These are phyloP conservation scores for Canis aureus DNA, from an alignment of 2,113 vertebrate genomes.

Conservation along the genomic window DNA sequence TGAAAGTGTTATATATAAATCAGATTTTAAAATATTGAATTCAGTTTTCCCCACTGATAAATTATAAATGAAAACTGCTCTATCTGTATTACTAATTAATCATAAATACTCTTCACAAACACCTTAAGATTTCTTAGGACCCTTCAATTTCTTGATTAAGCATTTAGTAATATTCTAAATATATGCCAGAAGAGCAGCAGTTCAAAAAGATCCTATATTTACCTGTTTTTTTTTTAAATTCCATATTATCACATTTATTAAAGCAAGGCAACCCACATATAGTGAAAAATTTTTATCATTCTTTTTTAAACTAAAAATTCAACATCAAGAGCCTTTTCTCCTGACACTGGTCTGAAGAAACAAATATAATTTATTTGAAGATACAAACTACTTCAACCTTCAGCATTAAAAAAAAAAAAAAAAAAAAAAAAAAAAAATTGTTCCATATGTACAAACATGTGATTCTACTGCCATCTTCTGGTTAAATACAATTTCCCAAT, in stretches of 20 bases:
- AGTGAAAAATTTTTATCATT: not conserved
- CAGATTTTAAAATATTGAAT: constrained; percentile 10
- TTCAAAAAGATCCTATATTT: constrained; percentile 4
- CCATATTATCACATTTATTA: not conserved
- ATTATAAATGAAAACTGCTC: constrained; percentile 6
- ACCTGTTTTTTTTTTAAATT: constrained; percentile 35
- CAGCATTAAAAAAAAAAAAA: not conserved
- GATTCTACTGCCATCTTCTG: constrained; percentile 82
- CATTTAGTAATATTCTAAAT: constrained; percentile 57
- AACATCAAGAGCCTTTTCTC: constrained; percentile 41
- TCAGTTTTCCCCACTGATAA: not conserved
- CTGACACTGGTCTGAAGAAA: not conserved
- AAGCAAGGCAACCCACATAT: not conserved
- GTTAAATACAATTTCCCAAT: constrained; percentile 33
- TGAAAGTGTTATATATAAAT: not conserved
- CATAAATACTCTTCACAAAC: constrained; percentile 13
- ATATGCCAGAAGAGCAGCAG: not conserved
- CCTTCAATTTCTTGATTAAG: constrained; percentile 49
- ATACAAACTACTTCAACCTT: not conserved
- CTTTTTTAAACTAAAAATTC: constrained; percentile 36
- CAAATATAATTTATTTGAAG: constrained; percentile 36
- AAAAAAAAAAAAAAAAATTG: not conserved
- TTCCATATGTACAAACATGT: not conserved
- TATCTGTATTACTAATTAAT: constrained; percentile 31
- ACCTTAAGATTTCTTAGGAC: not conserved